Evolutionary conservation across 2,888 invertebrate genomes (phyloP), one percentile per base, ranked within the genome.

Genomic region (Autographa pulchrina): DNA sequence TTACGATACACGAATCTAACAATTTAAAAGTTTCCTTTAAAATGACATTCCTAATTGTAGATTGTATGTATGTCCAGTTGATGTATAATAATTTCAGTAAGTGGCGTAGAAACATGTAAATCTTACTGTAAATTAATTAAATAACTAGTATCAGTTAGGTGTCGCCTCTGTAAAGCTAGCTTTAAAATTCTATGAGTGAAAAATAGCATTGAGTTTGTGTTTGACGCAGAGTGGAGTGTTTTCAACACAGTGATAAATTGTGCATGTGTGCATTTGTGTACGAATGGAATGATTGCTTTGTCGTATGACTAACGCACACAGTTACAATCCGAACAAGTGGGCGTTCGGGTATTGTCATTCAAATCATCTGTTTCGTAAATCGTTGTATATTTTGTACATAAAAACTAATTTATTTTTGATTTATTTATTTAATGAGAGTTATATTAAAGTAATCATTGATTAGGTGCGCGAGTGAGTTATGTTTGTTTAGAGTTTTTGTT

Each of bases 331-430:
- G 82, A 84, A 86, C 84, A 80, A 86, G 89, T 86, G 83, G 84
- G 88, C 80, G 85, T 86, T 83, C 77, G 81, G 82, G 85, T 88
- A 91, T 91, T 87, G 89, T 89, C 88, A 88, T 88, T 92, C 92
- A 91, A 92, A 93, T 93, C 94, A 94, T 95, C 94, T 94, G 94
- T 94, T 94, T 91, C 87, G 90, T 91, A 89, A 93, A 91, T 92
- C 88, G 89, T 92, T 93, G 91, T 93, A 90, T 91, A 93, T 91
- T 92, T 92, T 94, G 93, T 94, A 92, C 85, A 93, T 92, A 93
- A 90, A 89, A 86, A 87, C 77, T 93, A 91, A 92, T 92, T 92
- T 91, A 91, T 91, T 90, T 88, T 81, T 77, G 77, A 88, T 88
- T 88, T 86, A 92, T 91, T 92, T 91, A 92, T 89, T 91, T 85